A percentile compares a stretch with the other conserved stretches of the same genome.
Evolutionary conservation across 2,797 vertebrate genomes (phyloP).

Genomic region (Ispidina lecontei): DNA sequence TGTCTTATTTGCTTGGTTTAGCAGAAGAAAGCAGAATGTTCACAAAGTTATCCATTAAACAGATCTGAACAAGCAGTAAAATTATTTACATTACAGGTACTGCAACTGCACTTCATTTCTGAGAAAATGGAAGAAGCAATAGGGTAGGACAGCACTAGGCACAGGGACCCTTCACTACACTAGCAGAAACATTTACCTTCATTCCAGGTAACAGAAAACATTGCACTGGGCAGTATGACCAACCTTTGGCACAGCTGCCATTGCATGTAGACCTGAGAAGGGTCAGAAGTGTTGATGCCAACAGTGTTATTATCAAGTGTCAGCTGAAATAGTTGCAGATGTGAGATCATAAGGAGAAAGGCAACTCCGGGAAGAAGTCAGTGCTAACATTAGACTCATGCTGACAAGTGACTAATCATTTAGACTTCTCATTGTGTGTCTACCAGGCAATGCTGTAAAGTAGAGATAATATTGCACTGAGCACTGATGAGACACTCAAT

Average conservation of each 20-base stretch:
- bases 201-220: neutral
- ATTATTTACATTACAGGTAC: neutral
- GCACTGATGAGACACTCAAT: neutral
- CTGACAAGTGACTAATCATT: conserved; percentile 14
- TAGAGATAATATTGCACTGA: neutral
- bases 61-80: neutral
- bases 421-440: neutral
- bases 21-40: neutral
- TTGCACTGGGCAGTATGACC: neutral
- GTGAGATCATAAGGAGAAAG: conserved; percentile 40
- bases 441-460: neutral
- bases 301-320: conserved; percentile 33
- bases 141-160: neutral
- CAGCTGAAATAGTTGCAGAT: conserved; percentile 27
- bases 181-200: neutral
- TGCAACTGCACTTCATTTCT: neutral
- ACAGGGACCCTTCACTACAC: neutral
- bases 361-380: neutral
- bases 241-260: neutral
- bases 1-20: neutral
- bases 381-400: conserved; percentile 30
- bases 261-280: neutral
- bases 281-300: neutral
- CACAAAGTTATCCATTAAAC: neutral
- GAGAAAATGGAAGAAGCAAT: neutral